Conservation (phyloP, 2,113 vertebrate genomes). For the Epinephelus moara region DNA sequence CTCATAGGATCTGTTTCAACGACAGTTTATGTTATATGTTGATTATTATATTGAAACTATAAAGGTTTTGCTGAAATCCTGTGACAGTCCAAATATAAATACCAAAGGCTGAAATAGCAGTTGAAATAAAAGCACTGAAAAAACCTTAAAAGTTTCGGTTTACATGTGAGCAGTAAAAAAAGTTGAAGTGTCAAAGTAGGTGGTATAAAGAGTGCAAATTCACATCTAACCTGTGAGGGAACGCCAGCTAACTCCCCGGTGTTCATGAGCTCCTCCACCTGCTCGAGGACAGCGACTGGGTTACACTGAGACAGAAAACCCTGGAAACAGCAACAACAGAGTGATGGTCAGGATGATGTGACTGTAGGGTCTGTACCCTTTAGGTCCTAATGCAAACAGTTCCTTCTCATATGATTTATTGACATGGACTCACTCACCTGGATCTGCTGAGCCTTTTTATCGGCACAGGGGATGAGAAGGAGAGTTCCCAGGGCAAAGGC, state of each 20-base stretch:
- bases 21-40: not conserved
- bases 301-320: constrained; percentile 87
- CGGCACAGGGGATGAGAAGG: constrained; percentile 88
- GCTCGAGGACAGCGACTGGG: constrained; percentile 86
- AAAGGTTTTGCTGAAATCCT: no score
- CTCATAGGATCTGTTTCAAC: not conserved
- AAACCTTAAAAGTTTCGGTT: no score
- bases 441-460: constrained; percentile 89
- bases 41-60: not conserved
- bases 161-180: no score
- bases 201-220: no score
- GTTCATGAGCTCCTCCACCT: constrained; percentile 90
- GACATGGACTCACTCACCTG: constrained; percentile 81
- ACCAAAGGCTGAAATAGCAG: not conserved
- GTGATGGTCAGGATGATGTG: not conserved
- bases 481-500: constrained; percentile 94
- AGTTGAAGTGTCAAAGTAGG: no score
- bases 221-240: constrained; percentile 87
- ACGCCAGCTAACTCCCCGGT: constrained; percentile 90
- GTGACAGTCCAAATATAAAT: not conserved
- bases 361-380: no score
- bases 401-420: not conserved
- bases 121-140: not conserved
- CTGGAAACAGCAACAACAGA: constrained; percentile 72
- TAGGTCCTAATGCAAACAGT: not conserved